These are phyloP conservation scores for Eilema depressum DNA, from an alignment of 2,888 invertebrate species.

Conservation along the genomic window DNA sequence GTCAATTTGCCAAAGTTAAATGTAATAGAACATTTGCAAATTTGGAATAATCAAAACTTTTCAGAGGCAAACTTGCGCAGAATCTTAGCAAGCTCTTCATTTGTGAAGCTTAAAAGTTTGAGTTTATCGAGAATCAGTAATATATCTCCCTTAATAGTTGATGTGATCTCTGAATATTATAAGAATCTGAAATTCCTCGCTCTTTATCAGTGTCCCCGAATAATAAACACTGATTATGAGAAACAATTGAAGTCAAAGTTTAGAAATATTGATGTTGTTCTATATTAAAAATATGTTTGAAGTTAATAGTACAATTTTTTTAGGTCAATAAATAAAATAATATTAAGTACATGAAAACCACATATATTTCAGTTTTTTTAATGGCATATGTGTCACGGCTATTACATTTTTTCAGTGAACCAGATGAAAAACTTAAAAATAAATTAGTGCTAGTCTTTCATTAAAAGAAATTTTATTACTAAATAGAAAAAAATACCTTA, in stretches of 20 bases:
- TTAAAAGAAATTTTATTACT: slow-evolving; percentile 33
- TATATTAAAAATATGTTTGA: slow-evolving; percentile 59
- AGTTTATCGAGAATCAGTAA: slow-evolving; percentile 78
- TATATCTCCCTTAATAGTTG: slow-evolving; percentile 74
- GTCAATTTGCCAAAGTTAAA: slow-evolving; percentile 63
- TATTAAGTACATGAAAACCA: slow-evolving; percentile 46
- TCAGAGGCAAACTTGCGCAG: slow-evolving; percentile 67
- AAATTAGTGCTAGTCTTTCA: slow-evolving; percentile 43
- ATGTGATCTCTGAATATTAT: slow-evolving; percentile 78
- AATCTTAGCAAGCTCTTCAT: slow-evolving; percentile 66
- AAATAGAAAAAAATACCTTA: not conserved
- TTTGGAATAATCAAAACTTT: slow-evolving; percentile 81
- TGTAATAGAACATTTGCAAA: slow-evolving; percentile 69
- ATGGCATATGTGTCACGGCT: slow-evolving; percentile 54
- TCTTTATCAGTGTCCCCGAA: slow-evolving; percentile 78
- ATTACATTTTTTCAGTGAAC: slow-evolving; percentile 35
- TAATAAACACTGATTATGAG: slow-evolving; percentile 76
- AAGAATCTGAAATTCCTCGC: slow-evolving; percentile 77
- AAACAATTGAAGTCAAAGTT: slow-evolving; percentile 79
- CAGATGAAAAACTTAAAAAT: slow-evolving; percentile 40
- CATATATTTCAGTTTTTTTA: slow-evolving; percentile 57
- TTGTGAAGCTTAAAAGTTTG: slow-evolving; percentile 70
- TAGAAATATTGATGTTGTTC: slow-evolving; percentile 77
- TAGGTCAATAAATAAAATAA: slow-evolving; percentile 31
- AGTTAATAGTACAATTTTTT: not conserved